phyloP scores from a whole-genome alignment of 2,113 vertebrate genomes.

The Seriola aureovittata region DNA sequence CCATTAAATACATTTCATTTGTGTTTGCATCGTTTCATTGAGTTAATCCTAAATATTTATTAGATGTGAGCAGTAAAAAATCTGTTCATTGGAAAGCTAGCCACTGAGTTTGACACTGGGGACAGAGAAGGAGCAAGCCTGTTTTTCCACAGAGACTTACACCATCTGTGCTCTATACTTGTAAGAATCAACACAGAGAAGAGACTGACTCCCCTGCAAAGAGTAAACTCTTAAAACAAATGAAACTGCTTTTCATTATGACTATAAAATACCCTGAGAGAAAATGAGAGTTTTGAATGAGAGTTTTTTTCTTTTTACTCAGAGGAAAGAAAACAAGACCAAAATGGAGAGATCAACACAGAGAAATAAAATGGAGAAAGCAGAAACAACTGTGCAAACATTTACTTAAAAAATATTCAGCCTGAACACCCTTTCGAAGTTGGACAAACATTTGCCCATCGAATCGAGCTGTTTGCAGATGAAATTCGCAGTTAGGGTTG shows the following conservation, averaged over 20 bases:
- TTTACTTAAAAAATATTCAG: slow-evolving; percentile 71
- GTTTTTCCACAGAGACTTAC: slow-evolving; percentile 55
- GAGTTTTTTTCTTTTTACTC: not conserved
- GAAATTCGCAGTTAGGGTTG: slow-evolving; percentile 81
- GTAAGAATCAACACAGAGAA: slow-evolving; percentile 35
- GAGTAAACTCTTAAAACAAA: slow-evolving; percentile 42
- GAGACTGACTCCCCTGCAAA: slow-evolving; percentile 19
- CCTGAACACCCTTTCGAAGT: slow-evolving; percentile 65
- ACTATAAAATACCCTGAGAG: slow-evolving; percentile 14
- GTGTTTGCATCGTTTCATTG: slow-evolving; percentile 83
- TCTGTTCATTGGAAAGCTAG: slow-evolving; percentile 71
- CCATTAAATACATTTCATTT: slow-evolving; percentile 81
- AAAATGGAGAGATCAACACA: slow-evolving; percentile 18
- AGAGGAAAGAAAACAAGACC: slow-evolving; percentile 17
- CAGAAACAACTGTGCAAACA: slow-evolving; percentile 69
- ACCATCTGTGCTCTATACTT: slow-evolving; percentile 67
- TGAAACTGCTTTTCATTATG: slow-evolving; percentile 35
- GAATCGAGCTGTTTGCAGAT: slow-evolving; percentile 81
- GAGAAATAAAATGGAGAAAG: slow-evolving; percentile 52
- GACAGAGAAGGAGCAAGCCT: slow-evolving; percentile 42
- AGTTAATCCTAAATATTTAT: slow-evolving; percentile 84
- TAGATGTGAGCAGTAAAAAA: slow-evolving; percentile 80
- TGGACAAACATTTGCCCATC: slow-evolving; percentile 81
- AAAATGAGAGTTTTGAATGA: not conserved
- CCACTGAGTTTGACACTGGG: slow-evolving; percentile 64